These are phyloP conservation scores for Formicarius rufipectus DNA, from an alignment of 2,113 vertebrate species.

Conservation along the genomic window DNA sequence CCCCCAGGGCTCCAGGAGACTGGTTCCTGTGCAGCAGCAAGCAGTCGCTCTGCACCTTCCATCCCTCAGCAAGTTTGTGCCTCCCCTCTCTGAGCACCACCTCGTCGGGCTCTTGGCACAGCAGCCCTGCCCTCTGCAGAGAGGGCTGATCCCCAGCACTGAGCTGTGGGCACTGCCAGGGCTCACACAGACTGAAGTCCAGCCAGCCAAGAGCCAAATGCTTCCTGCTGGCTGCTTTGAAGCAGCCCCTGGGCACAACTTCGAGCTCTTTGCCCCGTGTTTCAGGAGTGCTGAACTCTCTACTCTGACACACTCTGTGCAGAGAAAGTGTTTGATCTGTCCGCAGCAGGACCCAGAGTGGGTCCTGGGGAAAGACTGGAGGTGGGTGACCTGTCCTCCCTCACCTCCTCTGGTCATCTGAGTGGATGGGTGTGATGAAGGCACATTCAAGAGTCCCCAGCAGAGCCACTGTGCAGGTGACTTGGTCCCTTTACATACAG, in stretches of 20 bases:
- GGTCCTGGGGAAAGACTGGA: background rate
- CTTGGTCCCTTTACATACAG: background rate
- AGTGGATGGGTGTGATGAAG: background rate
- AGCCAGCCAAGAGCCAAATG: background rate
- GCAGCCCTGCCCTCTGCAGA: background rate
- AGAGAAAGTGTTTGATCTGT: background rate
- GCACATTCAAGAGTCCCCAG: background rate
- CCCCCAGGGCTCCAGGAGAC: conserved; percentile 10
- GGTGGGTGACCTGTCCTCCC: background rate
- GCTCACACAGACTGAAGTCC: background rate
- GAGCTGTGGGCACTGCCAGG: background rate
- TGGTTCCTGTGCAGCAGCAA: background rate
- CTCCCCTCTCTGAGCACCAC: background rate
- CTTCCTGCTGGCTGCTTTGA: background rate
- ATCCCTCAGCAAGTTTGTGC: background rate
- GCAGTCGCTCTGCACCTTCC: background rate
- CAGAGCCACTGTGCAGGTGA: background rate
- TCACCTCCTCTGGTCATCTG: background rate
- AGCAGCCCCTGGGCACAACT: background rate
- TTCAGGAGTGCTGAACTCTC: background rate
- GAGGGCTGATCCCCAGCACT: background rate
- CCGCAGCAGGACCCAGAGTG: background rate
- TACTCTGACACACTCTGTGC: background rate
- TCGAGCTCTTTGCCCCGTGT: background rate
- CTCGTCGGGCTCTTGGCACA: background rate